Evolutionary conservation across 2,113 vertebrate species (phyloP).

Genomic region (Siniperca chuatsi): DNA sequence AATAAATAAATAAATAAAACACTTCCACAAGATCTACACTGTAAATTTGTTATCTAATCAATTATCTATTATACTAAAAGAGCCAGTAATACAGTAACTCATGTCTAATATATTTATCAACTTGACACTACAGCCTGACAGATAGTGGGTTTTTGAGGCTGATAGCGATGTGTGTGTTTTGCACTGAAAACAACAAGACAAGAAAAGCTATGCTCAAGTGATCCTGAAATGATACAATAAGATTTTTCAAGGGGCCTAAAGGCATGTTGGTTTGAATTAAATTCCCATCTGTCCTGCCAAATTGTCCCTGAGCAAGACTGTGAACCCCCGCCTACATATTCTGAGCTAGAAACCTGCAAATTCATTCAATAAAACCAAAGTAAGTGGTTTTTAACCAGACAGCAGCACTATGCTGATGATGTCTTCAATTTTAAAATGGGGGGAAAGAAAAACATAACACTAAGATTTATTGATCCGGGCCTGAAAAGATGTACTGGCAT

Average conservation of each 20-base stretch:
- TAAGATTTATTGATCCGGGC: slow-evolving; percentile 37
- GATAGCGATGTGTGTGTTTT: not conserved
- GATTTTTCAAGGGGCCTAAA: not conserved
- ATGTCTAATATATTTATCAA: no score
- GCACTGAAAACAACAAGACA: not conserved
- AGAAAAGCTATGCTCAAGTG: not conserved
- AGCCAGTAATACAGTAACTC: not conserved
- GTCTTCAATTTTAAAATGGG: not conserved
- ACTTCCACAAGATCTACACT: not conserved
- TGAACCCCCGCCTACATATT: not conserved
- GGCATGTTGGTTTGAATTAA: not conserved
- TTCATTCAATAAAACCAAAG: not conserved
- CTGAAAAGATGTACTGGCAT: slow-evolving; percentile 22
- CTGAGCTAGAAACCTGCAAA: not conserved
- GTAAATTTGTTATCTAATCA: not conserved
- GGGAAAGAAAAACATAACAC: slow-evolving; percentile 1
- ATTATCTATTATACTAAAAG: not conserved
- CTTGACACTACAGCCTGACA: no score
- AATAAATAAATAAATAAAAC: not conserved
- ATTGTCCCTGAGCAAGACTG: not conserved
- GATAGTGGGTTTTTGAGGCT: no score
- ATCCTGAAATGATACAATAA: not conserved
- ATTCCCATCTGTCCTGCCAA: not conserved
- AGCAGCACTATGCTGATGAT: slow-evolving; percentile 17
- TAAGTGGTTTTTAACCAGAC: slow-evolving; percentile 13